Conservation (phyloP, 2,113 vertebrate genomes). For the Salvelinus sp. region DNA sequence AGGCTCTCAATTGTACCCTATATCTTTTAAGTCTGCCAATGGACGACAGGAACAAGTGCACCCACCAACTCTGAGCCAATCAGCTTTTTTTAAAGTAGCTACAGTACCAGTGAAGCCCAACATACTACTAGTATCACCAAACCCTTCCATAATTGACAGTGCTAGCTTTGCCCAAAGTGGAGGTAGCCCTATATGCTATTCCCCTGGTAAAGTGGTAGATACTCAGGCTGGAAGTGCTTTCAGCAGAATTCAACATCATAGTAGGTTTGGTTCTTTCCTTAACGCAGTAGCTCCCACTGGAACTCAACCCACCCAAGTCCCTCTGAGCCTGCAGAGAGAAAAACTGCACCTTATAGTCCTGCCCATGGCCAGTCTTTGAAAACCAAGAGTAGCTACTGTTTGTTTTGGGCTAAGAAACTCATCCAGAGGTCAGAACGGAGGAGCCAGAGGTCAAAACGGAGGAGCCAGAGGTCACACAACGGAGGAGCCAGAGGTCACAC, state of each 20-base stretch:
- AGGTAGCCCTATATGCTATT: not conserved
- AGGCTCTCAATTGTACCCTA: not conserved
- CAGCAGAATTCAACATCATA: not conserved
- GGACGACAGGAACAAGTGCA: not conserved
- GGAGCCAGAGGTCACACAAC: not conserved
- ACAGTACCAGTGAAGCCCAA: not conserved
- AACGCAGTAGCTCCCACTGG: not conserved
- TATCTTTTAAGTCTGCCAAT: not conserved
- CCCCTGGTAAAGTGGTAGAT: not conserved
- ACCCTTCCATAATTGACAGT: not conserved
- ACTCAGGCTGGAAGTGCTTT: not conserved
- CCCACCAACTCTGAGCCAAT: not conserved
- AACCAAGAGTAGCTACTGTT: not conserved
- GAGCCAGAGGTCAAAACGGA: conserved; percentile 7
- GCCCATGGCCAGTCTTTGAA: not conserved
- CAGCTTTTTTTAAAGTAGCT: not conserved
- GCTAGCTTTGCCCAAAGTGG: not conserved
- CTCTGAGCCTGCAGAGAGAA: not conserved
- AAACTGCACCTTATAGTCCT: not conserved
- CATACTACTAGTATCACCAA: not conserved
- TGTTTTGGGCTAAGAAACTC: not conserved
- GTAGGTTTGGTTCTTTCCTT: not conserved
- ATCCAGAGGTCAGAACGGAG: too few species aligned
- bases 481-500: not conserved
- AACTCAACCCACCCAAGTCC: not conserved